These are phyloP conservation scores for Latrodectus geometricus DNA, from an alignment of 1,140 invertebrate species.

Conservation along the genomic window DNA sequence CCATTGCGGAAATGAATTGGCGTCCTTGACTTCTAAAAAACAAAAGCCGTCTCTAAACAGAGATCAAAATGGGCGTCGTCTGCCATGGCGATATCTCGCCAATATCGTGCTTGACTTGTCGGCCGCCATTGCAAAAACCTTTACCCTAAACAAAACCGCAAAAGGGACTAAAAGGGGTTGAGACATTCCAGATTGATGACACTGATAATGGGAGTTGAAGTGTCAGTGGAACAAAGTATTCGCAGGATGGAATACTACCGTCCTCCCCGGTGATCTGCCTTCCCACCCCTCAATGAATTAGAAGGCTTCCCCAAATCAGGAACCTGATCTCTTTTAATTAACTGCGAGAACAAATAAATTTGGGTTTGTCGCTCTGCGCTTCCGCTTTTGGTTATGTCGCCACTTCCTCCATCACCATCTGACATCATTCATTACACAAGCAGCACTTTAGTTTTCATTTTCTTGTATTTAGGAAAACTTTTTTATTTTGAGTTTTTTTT, in stretches of 20 bases:
- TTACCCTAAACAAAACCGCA: neutral
- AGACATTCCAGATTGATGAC: neutral
- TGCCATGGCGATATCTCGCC: neutral
- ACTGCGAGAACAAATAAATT: neutral
- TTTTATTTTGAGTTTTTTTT: no score
- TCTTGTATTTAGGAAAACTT: no score
- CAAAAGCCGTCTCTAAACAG: no score
- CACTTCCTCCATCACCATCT: neutral
- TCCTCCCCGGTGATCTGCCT: neutral
- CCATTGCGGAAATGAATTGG: no score
- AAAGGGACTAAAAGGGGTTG: neutral
- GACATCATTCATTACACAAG: neutral
- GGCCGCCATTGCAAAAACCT: neutral
- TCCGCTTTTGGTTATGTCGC: neutral
- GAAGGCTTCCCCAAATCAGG: neutral
- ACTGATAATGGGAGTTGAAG: neutral
- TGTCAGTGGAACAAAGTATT: conserved; percentile 1
- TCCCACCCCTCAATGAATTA: neutral
- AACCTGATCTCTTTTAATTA: neutral
- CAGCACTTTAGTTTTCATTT: neutral
- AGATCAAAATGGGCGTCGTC: no score
- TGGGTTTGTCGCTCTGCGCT: neutral
- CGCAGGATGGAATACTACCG: neutral
- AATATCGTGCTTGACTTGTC: neutral
- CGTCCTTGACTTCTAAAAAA: no score